Percentiles rank a stretch among this genome's conserved stretches.
These are phyloP conservation scores for Dromococcyx pavoninus DNA, from an alignment of 2,797 vertebrate species.

Conservation along the genomic window DNA sequence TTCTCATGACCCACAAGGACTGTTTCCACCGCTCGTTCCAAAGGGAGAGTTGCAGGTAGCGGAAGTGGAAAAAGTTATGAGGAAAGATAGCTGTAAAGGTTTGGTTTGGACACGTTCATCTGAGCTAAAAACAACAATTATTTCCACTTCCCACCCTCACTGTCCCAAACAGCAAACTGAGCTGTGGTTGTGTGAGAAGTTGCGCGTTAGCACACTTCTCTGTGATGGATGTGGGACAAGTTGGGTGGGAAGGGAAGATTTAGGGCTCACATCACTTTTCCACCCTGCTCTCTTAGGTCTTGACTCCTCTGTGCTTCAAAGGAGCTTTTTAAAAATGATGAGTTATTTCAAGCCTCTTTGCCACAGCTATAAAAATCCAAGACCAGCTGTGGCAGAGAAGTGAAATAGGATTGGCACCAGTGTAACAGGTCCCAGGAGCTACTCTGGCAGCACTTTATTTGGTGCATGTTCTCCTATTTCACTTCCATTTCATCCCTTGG, in stretches of 20 bases:
- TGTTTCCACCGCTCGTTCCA: conserved; percentile 67
- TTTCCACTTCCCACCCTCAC: conserved; percentile 55
- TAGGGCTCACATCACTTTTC: background rate
- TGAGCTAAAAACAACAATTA: background rate
- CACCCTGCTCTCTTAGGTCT: background rate
- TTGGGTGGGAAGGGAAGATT: background rate
- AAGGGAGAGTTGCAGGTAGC: conserved; percentile 26
- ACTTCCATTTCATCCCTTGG: background rate
- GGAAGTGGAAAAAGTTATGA: conserved; percentile 67
- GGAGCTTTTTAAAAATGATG: background rate
- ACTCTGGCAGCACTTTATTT: no score
- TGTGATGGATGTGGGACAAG: background rate
- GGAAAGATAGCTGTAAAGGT: conserved; percentile 53
- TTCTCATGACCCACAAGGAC: conserved; percentile 65
- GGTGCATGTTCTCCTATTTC: background rate
- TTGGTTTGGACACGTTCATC: conserved; percentile 44
- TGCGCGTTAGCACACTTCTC: background rate
- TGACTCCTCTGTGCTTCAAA: background rate
- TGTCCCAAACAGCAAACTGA: background rate
- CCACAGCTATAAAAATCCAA: background rate
- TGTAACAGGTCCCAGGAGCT: no score
- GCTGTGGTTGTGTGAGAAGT: background rate
- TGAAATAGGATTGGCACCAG: no score
- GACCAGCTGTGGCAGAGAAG: background rate
- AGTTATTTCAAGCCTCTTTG: background rate